Conservation (phyloP, 2,888 invertebrate species). For the Euzetes globulus region DNA sequence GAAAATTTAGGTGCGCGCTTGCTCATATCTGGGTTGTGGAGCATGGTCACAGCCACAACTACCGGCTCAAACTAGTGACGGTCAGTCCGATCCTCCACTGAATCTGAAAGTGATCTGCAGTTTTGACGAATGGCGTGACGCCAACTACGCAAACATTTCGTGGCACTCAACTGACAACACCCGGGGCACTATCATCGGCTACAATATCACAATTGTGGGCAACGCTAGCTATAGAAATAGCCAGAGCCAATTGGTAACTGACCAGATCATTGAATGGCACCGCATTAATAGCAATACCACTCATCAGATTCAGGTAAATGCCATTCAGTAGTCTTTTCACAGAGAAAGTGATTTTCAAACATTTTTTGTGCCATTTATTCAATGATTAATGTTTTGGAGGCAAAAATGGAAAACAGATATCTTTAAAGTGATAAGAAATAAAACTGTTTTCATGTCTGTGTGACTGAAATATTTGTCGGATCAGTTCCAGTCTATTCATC, state of each 20-base stretch:
- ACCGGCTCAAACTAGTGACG: constrained; percentile 74
- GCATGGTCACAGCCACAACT: constrained; percentile 63
- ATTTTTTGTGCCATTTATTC: neutral
- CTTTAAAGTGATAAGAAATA: neutral
- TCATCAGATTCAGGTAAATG: neutral
- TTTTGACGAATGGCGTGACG: constrained; percentile 43
- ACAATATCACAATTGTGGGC: constrained; percentile 54
- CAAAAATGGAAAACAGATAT: neutral
- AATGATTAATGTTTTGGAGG: neutral
- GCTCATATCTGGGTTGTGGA: constrained; percentile 65
- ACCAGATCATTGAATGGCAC: constrained; percentile 37
- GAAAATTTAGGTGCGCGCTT: constrained; percentile 54
- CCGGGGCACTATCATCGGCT: constrained; percentile 70
- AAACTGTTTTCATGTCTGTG: neutral
- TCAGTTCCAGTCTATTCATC: neutral
- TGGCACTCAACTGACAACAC: constrained; percentile 67
- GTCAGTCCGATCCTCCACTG: constrained; percentile 46
- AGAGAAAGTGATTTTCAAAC: neutral
- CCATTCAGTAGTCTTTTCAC: neutral
- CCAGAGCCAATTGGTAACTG: constrained; percentile 39
- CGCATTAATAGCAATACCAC: constrained; percentile 36
- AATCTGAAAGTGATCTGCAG: constrained; percentile 40
- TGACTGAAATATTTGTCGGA: neutral
- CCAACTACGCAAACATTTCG: constrained; percentile 56
- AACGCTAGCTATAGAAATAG: constrained; percentile 39